Evolutionary conservation across 2,797 vertebrate genomes (phyloP).

Genomic region (Muscicapa comitata): DNA sequence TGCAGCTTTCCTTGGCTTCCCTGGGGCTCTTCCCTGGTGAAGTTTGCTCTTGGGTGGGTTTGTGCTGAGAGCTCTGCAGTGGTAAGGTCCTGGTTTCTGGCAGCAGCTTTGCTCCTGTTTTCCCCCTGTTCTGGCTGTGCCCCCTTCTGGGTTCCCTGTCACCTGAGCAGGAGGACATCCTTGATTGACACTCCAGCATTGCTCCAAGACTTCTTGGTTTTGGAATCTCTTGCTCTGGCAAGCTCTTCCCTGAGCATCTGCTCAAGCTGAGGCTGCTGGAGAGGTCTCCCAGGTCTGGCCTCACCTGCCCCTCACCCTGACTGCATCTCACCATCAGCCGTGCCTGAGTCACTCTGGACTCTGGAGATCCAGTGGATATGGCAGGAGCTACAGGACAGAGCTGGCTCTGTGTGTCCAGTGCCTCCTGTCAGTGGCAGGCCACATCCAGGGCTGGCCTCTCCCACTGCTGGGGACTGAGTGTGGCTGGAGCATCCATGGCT

Average conservation of each 20-base stretch:
- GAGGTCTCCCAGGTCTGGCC: not conserved
- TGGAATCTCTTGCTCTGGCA: not conserved
- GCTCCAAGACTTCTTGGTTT: not conserved
- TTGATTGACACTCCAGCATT: not conserved
- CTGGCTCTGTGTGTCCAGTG: not conserved
- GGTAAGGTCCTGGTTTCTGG: fast-evolving
- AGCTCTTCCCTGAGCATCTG: not conserved
- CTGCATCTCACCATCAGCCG: not conserved
- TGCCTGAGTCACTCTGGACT: not conserved
- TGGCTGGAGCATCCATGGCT: not conserved
- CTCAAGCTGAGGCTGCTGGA: not conserved
- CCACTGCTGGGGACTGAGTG: not conserved
- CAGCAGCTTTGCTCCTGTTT: not conserved
- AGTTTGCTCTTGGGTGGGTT: fast-evolving
- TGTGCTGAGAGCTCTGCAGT: not conserved
- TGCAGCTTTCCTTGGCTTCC: not conserved
- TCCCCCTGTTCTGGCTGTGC: not conserved
- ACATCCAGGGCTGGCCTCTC: not conserved
- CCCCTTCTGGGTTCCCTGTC: not conserved
- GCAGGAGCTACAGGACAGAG: not conserved
- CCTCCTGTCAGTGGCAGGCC: not conserved
- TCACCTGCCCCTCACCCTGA: not conserved
- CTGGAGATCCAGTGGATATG: fast-evolving
- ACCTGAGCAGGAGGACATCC: fast-evolving
- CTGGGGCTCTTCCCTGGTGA: not conserved